Conservation (phyloP, 2,888 invertebrate genomes). For the Drosophila multiciliata region DNA sequence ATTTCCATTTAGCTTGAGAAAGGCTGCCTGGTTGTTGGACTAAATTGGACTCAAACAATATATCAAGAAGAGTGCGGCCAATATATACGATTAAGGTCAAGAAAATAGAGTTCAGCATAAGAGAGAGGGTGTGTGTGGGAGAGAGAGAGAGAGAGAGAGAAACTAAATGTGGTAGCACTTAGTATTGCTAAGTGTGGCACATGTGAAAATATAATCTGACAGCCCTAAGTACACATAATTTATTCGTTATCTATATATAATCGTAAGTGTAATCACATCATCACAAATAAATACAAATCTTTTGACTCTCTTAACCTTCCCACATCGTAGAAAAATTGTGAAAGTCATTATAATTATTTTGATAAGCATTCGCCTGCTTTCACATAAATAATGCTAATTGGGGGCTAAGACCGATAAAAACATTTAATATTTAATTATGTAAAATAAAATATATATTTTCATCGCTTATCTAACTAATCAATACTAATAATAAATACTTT, state of each 20-base stretch:
- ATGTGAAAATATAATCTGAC: neutral
- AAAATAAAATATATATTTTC: neutral
- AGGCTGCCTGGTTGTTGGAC: constrained; percentile 3
- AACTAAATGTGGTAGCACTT: constrained; percentile 34
- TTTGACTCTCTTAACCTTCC: neutral
- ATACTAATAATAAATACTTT: neutral
- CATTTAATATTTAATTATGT: neutral
- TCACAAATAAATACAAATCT: neutral
- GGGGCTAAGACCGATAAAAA: neutral
- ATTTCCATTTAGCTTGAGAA: constrained; percentile 64
- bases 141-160: neutral
- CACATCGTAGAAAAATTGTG: neutral
- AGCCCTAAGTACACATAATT: neutral
- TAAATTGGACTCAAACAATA: constrained; percentile 28
- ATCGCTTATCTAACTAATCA: neutral
- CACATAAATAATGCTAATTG: neutral
- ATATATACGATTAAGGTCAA: constrained; percentile 25
- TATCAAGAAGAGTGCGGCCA: constrained; percentile 43
- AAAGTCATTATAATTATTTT: neutral
- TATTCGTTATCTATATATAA: neutral
- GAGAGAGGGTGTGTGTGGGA: neutral
- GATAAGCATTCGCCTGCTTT: neutral
- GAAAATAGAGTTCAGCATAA: neutral
- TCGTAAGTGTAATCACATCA: too few relatives aligned
- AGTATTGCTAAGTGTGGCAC: neutral